A percentile compares a stretch with the other conserved stretches of the same genome.
phyloP scores from a whole-genome alignment of 1,140 invertebrate species.

The Aporrectodea caliginosa region DNA sequence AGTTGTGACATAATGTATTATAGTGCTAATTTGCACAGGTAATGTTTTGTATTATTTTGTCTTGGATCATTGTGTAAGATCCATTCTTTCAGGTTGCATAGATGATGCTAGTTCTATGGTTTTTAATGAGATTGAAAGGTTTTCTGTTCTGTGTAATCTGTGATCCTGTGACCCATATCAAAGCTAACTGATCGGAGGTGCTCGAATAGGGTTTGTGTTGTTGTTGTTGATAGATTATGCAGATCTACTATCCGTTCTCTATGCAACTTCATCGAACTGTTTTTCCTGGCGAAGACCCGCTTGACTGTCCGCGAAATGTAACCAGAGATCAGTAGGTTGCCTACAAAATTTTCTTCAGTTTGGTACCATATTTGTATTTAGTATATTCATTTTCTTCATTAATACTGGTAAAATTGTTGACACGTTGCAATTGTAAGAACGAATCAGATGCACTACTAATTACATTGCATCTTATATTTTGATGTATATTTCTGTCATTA shows the following conservation, averaged over 20 bases:
- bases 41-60: background rate
- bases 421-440: no score
- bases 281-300: slow-evolving; percentile 88
- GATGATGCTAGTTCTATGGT: background rate
- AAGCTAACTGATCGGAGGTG: background rate
- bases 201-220: background rate
- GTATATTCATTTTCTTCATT: no score
- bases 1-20: background rate
- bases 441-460: no score
- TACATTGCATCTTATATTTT: no score
- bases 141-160: background rate
- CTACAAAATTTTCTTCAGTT: no score
- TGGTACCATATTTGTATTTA: no score
- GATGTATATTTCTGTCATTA: no score
- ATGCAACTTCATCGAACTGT: slow-evolving; percentile 86
- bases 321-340: slow-evolving; percentile 81
- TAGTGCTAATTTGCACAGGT: background rate
- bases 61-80: background rate
- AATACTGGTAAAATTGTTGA: no score
- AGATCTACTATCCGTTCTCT: slow-evolving; percentile 95
- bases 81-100: background rate
- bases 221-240: slow-evolving; percentile 64
- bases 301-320: slow-evolving; percentile 88
- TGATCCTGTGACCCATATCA: background rate
- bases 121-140: background rate